Conservation (phyloP, 2,113 vertebrate species). For the Rhipidura dahli region DNA sequence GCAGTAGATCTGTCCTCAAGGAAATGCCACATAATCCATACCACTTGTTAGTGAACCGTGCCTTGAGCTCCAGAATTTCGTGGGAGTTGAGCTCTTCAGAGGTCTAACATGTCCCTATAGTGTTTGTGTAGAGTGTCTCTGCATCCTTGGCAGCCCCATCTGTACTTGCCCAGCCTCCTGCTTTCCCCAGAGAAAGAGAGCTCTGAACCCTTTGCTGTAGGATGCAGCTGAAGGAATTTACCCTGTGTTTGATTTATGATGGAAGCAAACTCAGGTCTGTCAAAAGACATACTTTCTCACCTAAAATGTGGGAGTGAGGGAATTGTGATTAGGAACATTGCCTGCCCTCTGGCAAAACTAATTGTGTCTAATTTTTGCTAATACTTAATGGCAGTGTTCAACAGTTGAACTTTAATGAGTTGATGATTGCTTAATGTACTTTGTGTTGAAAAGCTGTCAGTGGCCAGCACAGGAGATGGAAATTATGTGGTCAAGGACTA, state of each 20-base stretch:
- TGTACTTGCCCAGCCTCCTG: background rate
- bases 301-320: background rate
- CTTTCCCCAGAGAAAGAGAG: background rate
- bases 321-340: background rate
- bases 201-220: background rate
- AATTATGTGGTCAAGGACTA: background rate
- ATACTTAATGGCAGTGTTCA: background rate
- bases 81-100: fast-evolving
- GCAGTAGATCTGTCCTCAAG: background rate
- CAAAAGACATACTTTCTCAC: background rate
- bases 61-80: background rate
- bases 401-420: background rate
- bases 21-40: background rate
- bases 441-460: background rate
- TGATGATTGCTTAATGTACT: background rate
- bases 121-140: background rate
- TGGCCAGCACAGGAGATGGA: background rate
- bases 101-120: fast-evolving
- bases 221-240: background rate
- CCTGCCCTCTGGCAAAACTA: background rate
- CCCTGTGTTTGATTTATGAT: background rate
- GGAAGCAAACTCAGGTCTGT: background rate
- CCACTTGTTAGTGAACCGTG: background rate
- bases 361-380: background rate
- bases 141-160: background rate